phyloP scores from a whole-genome alignment of 2,797 vertebrate genomes.

The Sylvilagus floridanus region DNA sequence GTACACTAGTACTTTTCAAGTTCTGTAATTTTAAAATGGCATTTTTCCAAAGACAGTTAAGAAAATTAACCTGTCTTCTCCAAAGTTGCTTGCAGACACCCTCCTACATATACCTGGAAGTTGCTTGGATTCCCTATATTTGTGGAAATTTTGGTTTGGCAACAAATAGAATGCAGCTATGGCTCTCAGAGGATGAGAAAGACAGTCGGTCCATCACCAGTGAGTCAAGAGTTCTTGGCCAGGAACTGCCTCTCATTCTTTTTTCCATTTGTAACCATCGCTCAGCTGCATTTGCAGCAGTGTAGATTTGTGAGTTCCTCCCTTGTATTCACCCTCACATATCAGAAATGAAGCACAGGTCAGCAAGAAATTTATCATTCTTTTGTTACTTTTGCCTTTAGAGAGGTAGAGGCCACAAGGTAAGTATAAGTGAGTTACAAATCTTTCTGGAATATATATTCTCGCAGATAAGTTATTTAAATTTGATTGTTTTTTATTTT shows the following conservation, averaged over 20 bases:
- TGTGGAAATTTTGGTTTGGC: neutral
- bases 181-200: slow-evolving; percentile 8
- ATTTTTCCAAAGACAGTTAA: neutral
- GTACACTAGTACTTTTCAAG: neutral
- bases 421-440: slow-evolving; percentile 20
- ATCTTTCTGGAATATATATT: neutral
- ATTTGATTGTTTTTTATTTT: slow-evolving; percentile 30
- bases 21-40: slow-evolving; percentile 28
- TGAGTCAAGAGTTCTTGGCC: slow-evolving; percentile 4
- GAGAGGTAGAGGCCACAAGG: neutral
- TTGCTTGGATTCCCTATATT: neutral
- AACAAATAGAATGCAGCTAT: neutral
- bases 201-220: neutral
- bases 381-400: slow-evolving; percentile 35
- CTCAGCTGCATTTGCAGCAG: neutral
- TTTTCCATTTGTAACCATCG: slow-evolving; percentile 46
- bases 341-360: slow-evolving; percentile 6
- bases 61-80: neutral
- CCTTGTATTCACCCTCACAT: neutral
- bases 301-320: neutral
- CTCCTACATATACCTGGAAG: neutral
- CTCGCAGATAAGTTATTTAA: slow-evolving; percentile 38
- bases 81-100: neutral
- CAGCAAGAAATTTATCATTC: neutral
- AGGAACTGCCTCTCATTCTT: slow-evolving; percentile 30